Percentiles rank a stretch among this genome's conserved stretches.
These are phyloP conservation scores for Linepithema humile DNA, from an alignment of 1,140 invertebrate species.

Conservation along the genomic window DNA sequence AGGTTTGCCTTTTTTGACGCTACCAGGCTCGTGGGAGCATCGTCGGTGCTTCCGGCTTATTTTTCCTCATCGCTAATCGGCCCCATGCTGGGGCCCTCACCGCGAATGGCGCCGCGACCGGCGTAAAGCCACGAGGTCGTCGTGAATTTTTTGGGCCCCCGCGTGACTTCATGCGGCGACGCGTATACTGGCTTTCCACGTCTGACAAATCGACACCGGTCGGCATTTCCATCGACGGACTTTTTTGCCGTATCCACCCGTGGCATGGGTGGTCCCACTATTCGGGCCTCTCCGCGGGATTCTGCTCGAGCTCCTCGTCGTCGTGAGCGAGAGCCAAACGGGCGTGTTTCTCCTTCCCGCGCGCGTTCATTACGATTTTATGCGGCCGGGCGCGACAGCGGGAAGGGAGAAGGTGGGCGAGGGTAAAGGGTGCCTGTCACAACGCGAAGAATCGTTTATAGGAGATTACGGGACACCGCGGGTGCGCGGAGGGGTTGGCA, in stretches of 20 bases:
- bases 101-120: conserved; percentile 33
- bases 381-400: conserved; percentile 27
- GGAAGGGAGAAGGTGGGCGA: neutral
- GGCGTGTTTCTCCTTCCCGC: neutral
- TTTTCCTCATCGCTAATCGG: conserved; percentile 18
- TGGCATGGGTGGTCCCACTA: conserved; percentile 68
- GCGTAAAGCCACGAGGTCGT: conserved; percentile 18
- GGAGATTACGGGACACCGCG: conserved; percentile 71
- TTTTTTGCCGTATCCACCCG: conserved; percentile 53
- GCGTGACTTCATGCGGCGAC: conserved; percentile 24
- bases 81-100: neutral
- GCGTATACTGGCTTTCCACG: conserved; percentile 56
- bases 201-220: conserved; percentile 62
- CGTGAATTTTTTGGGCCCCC: neutral
- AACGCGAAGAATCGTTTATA: conserved; percentile 71
- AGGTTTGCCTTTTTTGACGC: neutral
- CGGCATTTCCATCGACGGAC: conserved; percentile 55
- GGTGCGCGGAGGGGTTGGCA: conserved; percentile 59
- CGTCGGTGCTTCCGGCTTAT: conserved; percentile 20
- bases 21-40: neutral
- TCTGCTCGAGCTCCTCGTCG: neutral
- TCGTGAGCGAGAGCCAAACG: neutral
- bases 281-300: conserved; percentile 68
- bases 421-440: conserved; percentile 59
- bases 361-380: conserved; percentile 46